Conservation (phyloP, 2,888 invertebrate genomes). For the Coleophora deauratella region DNA sequence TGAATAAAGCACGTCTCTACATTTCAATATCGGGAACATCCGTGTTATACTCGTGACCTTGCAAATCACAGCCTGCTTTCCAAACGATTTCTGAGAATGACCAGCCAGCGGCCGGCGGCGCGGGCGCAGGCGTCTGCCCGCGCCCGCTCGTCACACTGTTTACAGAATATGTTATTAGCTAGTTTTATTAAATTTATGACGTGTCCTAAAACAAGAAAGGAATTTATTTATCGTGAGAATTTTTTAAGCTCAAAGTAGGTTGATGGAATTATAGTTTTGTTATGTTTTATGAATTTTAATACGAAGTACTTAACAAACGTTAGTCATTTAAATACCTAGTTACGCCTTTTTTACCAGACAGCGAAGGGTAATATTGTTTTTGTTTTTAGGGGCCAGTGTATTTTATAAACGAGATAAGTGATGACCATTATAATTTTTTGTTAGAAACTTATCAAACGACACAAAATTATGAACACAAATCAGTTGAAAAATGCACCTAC, state of each 20-base stretch:
- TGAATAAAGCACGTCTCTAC: constrained; percentile 73
- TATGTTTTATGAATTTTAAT: too few relatives aligned
- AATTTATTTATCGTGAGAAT: constrained; percentile 5
- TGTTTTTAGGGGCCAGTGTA: too few relatives aligned
- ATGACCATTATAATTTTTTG: neutral
- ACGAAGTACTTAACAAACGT: too few relatives aligned
- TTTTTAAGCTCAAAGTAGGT: neutral
- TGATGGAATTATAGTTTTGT: too few relatives aligned
- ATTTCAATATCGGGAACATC: constrained; percentile 75
- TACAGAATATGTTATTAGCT: constrained; percentile 37
- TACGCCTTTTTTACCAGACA: too few relatives aligned
- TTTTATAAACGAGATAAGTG: too few relatives aligned
- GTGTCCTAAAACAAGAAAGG: constrained; percentile 2
- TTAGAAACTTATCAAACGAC: constrained; percentile 1
- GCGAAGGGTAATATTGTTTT: too few relatives aligned
- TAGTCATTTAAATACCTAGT: too few relatives aligned
- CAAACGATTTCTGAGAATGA: constrained; percentile 71
- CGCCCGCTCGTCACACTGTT: constrained; percentile 50
- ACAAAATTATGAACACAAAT: constrained; percentile 28
- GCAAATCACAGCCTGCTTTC: constrained; percentile 75
- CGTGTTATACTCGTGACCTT: constrained; percentile 75
- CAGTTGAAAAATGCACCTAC: constrained; percentile 26
- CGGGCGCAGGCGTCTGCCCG: constrained; percentile 51
- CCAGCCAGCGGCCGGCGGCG: constrained; percentile 23
- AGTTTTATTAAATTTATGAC: constrained; percentile 11